A percentile compares a stretch with the other conserved stretches of the same genome.
These are phyloP conservation scores for Gasteruption jaculator DNA, from an alignment of 2,888 invertebrate genomes.

Conservation along the genomic window DNA sequence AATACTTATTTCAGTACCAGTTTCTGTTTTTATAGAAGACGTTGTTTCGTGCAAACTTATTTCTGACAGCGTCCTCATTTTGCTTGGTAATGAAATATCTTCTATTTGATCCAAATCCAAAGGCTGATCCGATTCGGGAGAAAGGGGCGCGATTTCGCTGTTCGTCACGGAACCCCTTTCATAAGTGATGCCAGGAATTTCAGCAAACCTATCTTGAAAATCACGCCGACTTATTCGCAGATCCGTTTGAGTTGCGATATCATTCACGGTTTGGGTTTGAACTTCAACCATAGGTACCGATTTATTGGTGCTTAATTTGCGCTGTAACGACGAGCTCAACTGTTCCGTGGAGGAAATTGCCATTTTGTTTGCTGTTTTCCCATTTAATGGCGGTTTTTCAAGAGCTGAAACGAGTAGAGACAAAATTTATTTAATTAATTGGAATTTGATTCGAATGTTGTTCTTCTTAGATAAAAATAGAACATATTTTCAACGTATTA, in stretches of 20 bases:
- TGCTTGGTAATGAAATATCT: conserved; percentile 41
- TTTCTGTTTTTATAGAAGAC: conserved; percentile 49
- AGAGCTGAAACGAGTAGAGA: no score
- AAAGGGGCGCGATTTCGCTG: conserved; percentile 34
- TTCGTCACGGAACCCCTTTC: conserved; percentile 27
- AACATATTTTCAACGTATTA: no score
- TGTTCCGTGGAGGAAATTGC: no score
- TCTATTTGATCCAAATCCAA: conserved; percentile 43
- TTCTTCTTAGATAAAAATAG: no score
- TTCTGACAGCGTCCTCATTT: conserved; percentile 47
- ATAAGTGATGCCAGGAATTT: conserved; percentile 35
- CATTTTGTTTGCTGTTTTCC: no score
- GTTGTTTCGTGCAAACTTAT: conserved; percentile 50
- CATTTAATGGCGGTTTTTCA: no score
- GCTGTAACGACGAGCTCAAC: no score
- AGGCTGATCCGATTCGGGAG: conserved; percentile 39
- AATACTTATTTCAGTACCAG: conserved; percentile 49
- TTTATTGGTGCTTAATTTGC: conserved; percentile 26
- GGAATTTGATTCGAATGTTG: no score
- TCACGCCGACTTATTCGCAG: conserved; percentile 23
- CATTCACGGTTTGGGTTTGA: conserved; percentile 48
- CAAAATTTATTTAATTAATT: no score
- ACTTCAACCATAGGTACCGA: conserved; percentile 43
- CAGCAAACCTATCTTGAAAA: conserved; percentile 26
- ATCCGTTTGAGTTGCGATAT: conserved; percentile 48